Percentiles rank a stretch among this genome's conserved stretches.
Conservation (phyloP, 2,888 invertebrate genomes). For the Corythucha ciliata region DNA sequence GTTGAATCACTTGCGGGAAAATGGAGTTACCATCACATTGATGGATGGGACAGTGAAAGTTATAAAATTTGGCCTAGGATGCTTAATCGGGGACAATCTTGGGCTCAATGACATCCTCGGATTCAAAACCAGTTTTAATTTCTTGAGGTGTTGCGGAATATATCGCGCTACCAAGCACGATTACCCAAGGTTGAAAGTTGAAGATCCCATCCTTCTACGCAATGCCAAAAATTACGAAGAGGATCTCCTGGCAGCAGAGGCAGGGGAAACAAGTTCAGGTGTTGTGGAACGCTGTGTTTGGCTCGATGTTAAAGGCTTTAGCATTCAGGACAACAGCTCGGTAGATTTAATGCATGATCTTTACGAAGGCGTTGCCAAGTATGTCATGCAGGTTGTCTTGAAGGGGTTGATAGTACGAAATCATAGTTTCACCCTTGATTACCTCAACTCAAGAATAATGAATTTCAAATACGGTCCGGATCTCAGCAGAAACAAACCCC, state of each 20-base stretch:
- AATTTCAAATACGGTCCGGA: neutral
- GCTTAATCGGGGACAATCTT: too few relatives aligned
- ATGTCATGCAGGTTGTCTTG: neutral
- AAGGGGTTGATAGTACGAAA: neutral
- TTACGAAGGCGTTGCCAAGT: neutral
- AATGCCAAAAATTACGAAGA: neutral
- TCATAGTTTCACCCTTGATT: neutral
- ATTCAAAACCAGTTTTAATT: too few relatives aligned
- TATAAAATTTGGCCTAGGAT: neutral
- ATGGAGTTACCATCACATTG: neutral
- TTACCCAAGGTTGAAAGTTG: neutral
- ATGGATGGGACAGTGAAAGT: neutral
- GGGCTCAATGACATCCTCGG: too few relatives aligned
- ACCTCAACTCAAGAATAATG: neutral
- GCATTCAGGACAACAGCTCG: neutral
- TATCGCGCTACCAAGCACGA: neutral
- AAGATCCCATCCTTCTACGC: neutral
- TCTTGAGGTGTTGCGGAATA: too few relatives aligned
- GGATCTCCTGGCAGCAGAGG: neutral
- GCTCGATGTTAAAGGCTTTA: too few relatives aligned
- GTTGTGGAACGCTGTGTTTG: neutral
- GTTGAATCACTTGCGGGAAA: neutral
- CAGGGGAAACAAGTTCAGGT: neutral
- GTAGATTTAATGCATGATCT: constrained; percentile 7
- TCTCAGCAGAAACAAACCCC: neutral